Percentiles rank a stretch among this genome's conserved stretches.
phyloP scores from a whole-genome alignment of 1,140 invertebrate species.

The Drosophila nigromelanica region DNA sequence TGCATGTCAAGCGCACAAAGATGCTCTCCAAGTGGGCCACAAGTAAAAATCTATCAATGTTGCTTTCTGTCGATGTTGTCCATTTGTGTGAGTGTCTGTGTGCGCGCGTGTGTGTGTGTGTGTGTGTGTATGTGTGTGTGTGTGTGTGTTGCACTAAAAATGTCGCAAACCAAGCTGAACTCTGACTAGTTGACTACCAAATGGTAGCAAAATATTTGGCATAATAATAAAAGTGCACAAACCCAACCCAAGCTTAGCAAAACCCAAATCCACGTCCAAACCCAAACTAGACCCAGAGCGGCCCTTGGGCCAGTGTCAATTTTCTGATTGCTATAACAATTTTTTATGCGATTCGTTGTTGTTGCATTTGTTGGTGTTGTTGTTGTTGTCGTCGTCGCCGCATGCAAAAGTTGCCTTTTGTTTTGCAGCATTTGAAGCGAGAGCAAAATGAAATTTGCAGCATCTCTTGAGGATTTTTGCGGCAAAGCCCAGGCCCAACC shows the following conservation, averaged over 20 bases:
- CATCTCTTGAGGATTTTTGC: slow-evolving; percentile 70
- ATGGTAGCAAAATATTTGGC: slow-evolving; percentile 69
- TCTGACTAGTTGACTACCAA: background rate
- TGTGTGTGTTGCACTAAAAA: background rate
- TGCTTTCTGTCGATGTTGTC: slow-evolving; percentile 48
- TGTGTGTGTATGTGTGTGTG: background rate
- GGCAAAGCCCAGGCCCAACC: slow-evolving; percentile 33
- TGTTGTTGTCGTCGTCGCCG: slow-evolving; percentile 13
- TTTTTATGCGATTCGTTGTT: slow-evolving; percentile 44
- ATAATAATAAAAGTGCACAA: slow-evolving; percentile 69
- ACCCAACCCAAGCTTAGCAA: too few species aligned
- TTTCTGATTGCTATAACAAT: slow-evolving; percentile 68
- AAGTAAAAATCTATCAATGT: slow-evolving; percentile 60
- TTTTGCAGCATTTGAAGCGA: slow-evolving; percentile 51
- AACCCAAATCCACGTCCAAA: too few species aligned
- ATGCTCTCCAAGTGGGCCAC: slow-evolving; percentile 18
- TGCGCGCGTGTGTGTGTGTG: background rate
- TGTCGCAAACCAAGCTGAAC: background rate
- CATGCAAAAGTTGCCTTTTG: slow-evolving; percentile 62
- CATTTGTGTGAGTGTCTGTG: background rate
- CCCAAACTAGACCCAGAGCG: background rate
- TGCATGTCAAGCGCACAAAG: slow-evolving; percentile 54
- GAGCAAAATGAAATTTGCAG: slow-evolving; percentile 69
- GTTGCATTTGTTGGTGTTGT: slow-evolving; percentile 17
- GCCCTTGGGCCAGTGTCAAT: slow-evolving; percentile 57